These are phyloP conservation scores for Drosophila macrospina DNA, from an alignment of 2,888 invertebrate genomes.

Conservation along the genomic window DNA sequence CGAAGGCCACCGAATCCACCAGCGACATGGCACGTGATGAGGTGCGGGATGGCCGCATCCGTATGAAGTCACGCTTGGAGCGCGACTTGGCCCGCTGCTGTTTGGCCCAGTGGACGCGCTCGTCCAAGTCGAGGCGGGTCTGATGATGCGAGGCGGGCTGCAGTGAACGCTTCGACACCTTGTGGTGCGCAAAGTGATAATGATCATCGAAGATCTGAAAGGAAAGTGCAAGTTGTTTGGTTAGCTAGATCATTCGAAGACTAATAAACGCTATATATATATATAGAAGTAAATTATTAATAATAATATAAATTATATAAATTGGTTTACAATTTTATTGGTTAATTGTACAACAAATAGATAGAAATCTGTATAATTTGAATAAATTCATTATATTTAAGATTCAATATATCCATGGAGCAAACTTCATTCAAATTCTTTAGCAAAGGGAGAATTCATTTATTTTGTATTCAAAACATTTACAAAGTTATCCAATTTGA, in stretches of 20 bases:
- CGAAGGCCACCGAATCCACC: slow-evolving; percentile 86
- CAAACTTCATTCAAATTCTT: slow-evolving; percentile 7
- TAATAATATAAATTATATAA: no score
- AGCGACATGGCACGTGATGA: slow-evolving; percentile 75
- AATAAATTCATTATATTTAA: background rate
- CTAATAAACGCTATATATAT: no score
- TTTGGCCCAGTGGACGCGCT: slow-evolving; percentile 92
- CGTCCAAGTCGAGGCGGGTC: slow-evolving; percentile 89
- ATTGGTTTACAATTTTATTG: no score
- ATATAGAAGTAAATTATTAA: no score
- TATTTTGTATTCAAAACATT: background rate
- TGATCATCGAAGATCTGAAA: slow-evolving; percentile 93
- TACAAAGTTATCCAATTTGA: background rate
- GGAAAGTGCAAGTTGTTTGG: background rate
- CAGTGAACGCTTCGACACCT: slow-evolving; percentile 91
- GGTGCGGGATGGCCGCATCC: slow-evolving; percentile 85
- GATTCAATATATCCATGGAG: background rate
- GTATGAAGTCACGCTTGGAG: slow-evolving; percentile 91
- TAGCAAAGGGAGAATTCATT: background rate
- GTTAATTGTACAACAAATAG: no score
- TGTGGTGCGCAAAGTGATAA: slow-evolving; percentile 93
- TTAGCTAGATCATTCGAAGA: background rate
- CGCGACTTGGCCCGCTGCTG: slow-evolving; percentile 93
- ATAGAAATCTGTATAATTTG: background rate
- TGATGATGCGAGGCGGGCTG: slow-evolving; percentile 90